A percentile compares a stretch with the other conserved stretches of the same genome.
Conservation (phyloP, 1,140 invertebrate genomes). For the Diploscapter pachys region DNA sequence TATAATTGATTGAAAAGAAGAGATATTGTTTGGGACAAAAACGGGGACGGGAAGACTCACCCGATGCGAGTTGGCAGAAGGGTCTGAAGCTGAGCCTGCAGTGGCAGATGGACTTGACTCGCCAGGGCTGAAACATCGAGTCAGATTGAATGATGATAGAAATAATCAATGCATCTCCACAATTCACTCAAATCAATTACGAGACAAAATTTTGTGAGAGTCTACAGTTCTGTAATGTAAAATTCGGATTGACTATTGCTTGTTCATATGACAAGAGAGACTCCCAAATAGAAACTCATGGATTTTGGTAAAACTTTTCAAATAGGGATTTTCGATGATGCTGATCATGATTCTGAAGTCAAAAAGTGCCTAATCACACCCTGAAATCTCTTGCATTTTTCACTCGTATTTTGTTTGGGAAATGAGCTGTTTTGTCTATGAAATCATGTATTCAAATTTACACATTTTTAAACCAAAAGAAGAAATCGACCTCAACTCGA, state of each 20-base stretch:
- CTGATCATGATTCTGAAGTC: too few relatives aligned
- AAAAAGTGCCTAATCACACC: too few relatives aligned
- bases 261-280: too few relatives aligned
- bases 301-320: too few relatives aligned
- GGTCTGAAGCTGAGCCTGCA: slow-evolving; percentile 45
- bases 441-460: too few relatives aligned
- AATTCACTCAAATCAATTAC: background rate
- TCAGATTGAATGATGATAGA: slow-evolving; percentile 16
- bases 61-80: slow-evolving; percentile 41
- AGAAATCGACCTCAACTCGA: too few relatives aligned
- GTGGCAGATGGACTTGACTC: slow-evolving; percentile 30
- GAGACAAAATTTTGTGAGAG: background rate
- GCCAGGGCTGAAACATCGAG: slow-evolving; percentile 40
- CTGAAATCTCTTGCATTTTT: too few relatives aligned
- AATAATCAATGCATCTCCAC: background rate
- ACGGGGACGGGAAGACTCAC: slow-evolving; percentile 31
- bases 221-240: background rate
- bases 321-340: too few relatives aligned
- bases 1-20: slow-evolving; percentile 18
- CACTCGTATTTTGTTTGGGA: too few relatives aligned
- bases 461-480: too few relatives aligned
- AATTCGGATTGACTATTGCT: background rate
- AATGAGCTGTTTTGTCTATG: too few relatives aligned
- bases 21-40: slow-evolving; percentile 19
- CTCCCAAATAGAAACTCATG: too few relatives aligned